A percentile compares a stretch with the other conserved stretches of the same genome.
These are phyloP conservation scores for Dissostichus mawsoni DNA, from an alignment of 2,113 vertebrate species.

Conservation along the genomic window DNA sequence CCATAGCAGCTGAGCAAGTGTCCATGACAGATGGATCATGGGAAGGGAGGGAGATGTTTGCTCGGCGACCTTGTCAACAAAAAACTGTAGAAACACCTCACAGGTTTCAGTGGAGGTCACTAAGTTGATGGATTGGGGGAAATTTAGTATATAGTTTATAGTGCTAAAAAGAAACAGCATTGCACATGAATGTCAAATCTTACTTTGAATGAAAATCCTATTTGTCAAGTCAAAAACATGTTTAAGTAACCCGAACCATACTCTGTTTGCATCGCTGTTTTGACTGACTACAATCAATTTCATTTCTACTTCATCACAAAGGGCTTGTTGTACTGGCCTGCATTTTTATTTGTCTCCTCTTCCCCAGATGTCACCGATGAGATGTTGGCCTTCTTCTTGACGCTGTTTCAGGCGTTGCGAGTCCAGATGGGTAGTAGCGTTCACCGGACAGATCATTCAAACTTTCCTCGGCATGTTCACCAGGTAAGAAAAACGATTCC, in stretches of 20 bases:
- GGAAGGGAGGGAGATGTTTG: no score
- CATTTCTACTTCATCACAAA: no score
- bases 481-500: constrained; percentile 82
- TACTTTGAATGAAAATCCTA: background rate
- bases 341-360: constrained; percentile 16
- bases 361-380: constrained; percentile 94
- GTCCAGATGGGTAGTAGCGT: constrained; percentile 98
- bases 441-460: constrained; percentile 98
- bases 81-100: no score
- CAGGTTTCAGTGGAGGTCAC: no score
- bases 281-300: background rate
- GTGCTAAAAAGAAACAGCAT: background rate
- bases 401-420: constrained; percentile 94
- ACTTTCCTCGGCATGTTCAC: constrained; percentile 99
- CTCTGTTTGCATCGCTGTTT: background rate
- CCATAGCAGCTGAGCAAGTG: no score
- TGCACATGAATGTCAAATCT: background rate
- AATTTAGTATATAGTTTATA: no score
- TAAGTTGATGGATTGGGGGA: no score
- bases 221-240: background rate
- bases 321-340: background rate
- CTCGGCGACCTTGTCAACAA: no score
- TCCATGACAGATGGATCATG: no score
- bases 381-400: constrained; percentile 98
- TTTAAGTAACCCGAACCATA: background rate